Conservation (phyloP, 1,140 invertebrate species). For the Hydropsyche tenuis region DNA sequence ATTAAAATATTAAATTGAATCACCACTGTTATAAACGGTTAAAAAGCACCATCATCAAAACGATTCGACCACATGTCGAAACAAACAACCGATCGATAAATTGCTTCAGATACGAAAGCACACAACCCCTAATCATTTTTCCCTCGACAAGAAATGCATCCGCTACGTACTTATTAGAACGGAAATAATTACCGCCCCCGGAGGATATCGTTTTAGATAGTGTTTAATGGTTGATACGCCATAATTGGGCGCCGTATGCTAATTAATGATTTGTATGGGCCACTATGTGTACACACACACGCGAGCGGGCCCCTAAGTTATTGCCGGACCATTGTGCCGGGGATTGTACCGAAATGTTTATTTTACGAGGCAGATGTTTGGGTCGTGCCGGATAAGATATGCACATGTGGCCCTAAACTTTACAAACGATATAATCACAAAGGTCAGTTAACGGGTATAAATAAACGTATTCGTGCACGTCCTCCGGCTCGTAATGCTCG, state of each 20-base stretch:
- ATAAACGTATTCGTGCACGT: no score
- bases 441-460: slow-evolving; percentile 18
- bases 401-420: slow-evolving; percentile 28
- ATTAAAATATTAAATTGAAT: no score
- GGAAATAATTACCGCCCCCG: background rate
- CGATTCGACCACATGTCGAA: background rate
- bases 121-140: no score
- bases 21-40: background rate
- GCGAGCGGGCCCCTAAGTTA: slow-evolving; percentile 11
- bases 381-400: slow-evolving; percentile 16
- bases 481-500: no score
- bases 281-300: no score
- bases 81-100: slow-evolving; percentile 17
- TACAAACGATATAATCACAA: slow-evolving; percentile 15
- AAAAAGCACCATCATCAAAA: background rate
- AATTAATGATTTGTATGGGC: slow-evolving; percentile 42
- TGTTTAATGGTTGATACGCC: slow-evolving; percentile 44
- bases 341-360: slow-evolving; percentile 26
- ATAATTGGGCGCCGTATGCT: slow-evolving; percentile 44
- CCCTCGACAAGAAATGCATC: background rate
- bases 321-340: slow-evolving; percentile 20
- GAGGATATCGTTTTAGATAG: no score
- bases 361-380: slow-evolving; percentile 34
- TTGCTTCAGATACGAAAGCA: background rate
- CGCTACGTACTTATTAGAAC: background rate